These are phyloP conservation scores for Mycteria americana DNA, from an alignment of 2,797 vertebrate species.

Conservation along the genomic window DNA sequence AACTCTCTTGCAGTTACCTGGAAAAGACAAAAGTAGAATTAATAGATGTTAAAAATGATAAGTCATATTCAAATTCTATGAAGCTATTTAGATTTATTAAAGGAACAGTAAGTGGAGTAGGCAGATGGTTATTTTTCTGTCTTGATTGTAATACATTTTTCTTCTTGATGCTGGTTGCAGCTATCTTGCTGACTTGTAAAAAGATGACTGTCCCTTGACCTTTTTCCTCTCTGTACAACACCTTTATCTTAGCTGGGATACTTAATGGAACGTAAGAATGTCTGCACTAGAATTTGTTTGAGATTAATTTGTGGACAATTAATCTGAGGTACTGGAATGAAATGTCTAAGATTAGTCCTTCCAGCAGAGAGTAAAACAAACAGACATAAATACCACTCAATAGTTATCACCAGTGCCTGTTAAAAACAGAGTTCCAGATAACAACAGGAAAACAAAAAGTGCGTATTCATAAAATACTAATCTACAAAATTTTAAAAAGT, in stretches of 20 bases:
- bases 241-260: conserved; percentile 1
- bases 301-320: conserved; percentile 7
- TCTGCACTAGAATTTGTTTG: neutral
- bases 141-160: neutral
- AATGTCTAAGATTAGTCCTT: neutral
- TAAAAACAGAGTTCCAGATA: neutral
- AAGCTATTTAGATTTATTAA: neutral
- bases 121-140: neutral
- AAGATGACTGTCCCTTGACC: neutral
- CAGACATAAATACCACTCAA: conserved; percentile 5
- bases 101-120: neutral
- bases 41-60: neutral
- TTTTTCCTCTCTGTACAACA: neutral
- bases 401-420: neutral
- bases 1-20: neutral
- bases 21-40: neutral
- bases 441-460: neutral
- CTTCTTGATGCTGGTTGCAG: neutral
- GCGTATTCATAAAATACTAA: neutral
- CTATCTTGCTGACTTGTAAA: conserved; percentile 5
- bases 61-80: neutral
- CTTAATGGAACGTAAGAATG: neutral
- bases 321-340: neutral
- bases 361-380: neutral
- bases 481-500: neutral